Base-by-base conservation (phyloP, 1,140 invertebrate genomes). In the Mylabris phalerata region DNA sequence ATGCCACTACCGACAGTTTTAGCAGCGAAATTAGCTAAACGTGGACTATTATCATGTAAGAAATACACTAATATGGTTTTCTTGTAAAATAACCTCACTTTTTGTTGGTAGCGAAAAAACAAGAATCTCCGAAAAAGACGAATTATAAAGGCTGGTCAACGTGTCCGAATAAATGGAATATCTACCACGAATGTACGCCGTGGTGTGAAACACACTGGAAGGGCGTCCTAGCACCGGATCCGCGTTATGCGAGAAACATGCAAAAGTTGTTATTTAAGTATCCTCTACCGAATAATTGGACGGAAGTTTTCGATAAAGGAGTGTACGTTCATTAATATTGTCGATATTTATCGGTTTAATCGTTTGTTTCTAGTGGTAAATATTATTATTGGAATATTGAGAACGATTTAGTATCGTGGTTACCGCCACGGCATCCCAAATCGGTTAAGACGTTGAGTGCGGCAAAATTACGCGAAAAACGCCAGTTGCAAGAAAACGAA, bases 91-190 rank as follows among this genome's bases (percentile, higher is more conserved):
- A 62, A 39, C 55, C 57, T 59, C 60, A 70, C 49, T 55, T 32
- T 19, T 32, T 32, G 7, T 7, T 7, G 32, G 7, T 7, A 72
- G 62, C 57, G 25, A 66, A 63, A 58, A 64, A 66, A 62, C 13
- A 50, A 5, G 55, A 71, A 27, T 49, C 78, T 45, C 57, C 67
- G 61, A 71, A 61, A 66, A 73, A 71, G 79, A 77, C 73, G 72
- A 79, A 81, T 19, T 81, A 79, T 26, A 80, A 80, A 65, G 79
- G 80, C 32, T 85, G 86, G 63, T 82, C 82, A 65, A 88, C 89
- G 3, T 99, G 97, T 75, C 97, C 97, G 2, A 98, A 98, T 71
- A 98, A 95, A 75, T 90, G 83, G 66, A 99, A 98, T 72, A 88
- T 93, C 57, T 95, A 89, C 74, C 97, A 99, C 73, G 87, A 93